A percentile compares a stretch with the other conserved stretches of the same genome.
Conservation (phyloP, 2,888 invertebrate genomes). For the Hipparchia sbordonii region DNA sequence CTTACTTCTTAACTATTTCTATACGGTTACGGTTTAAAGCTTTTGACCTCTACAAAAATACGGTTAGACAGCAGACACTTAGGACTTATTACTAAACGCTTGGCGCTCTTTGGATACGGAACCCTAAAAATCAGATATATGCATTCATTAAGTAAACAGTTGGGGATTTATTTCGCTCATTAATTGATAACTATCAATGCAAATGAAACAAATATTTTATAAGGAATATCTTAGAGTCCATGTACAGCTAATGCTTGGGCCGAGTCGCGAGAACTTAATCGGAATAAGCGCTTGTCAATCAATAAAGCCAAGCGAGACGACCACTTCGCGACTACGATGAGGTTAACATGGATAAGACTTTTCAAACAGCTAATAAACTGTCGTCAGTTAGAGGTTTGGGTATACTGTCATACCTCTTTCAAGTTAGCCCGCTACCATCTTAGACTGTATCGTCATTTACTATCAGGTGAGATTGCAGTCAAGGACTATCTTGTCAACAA, state of each 20-base stretch:
- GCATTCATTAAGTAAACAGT: constrained; percentile 31
- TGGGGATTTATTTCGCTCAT: constrained; percentile 48
- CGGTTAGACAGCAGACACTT: no score
- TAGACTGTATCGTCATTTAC: no score
- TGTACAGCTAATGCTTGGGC: constrained; percentile 68
- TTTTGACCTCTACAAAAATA: no score
- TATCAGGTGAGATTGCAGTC: no score
- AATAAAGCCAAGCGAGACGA: constrained; percentile 68
- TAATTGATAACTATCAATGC: constrained; percentile 47
- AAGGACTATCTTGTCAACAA: no score
- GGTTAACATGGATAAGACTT: constrained; percentile 56
- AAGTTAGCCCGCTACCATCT: no score
- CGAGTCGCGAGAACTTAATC: constrained; percentile 73
- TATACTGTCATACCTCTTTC: no score
- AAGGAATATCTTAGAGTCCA: constrained; percentile 53
- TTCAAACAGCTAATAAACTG: neutral
- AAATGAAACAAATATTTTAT: constrained; percentile 46
- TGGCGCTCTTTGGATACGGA: no score
- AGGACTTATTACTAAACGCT: no score
- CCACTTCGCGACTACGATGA: constrained; percentile 55
- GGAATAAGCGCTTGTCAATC: constrained; percentile 79
- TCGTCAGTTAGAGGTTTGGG: neutral
- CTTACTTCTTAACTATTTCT: no score
- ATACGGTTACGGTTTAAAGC: no score
- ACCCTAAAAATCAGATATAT: constrained; percentile 34